A percentile compares a stretch with the other conserved stretches of the same genome.
Conservation (phyloP, 2,888 invertebrate genomes). For the Cheilosia vernalis region DNA sequence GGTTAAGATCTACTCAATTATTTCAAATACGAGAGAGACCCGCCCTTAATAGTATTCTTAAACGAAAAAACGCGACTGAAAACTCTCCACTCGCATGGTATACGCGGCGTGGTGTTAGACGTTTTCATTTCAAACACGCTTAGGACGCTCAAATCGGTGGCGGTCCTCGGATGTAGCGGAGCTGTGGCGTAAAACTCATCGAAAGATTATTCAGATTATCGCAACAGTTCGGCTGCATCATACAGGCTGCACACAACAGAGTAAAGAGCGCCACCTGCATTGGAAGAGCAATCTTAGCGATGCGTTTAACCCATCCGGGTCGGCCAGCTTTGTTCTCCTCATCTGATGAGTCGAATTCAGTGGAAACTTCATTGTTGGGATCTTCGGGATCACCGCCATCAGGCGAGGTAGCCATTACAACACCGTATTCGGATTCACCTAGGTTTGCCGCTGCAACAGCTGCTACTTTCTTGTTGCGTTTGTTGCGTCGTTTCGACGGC, state of each 20-base stretch:
- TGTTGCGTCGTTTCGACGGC: conserved; percentile 52
- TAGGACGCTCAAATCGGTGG: conserved; percentile 87
- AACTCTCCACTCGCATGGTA: conserved; percentile 62
- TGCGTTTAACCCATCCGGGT: conserved; percentile 86
- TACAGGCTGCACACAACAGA: conserved; percentile 88
- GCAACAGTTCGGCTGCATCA: conserved; percentile 90
- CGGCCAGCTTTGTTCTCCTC: conserved; percentile 76
- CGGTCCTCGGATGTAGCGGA: conserved; percentile 90
- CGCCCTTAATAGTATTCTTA: conserved; percentile 74
- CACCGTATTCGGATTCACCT: conserved; percentile 47
- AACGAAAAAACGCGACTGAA: conserved; percentile 72
- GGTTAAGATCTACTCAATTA: conserved; percentile 64
- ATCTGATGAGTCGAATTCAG: conserved; percentile 77
- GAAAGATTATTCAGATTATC: conserved; percentile 89
- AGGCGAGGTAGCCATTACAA: conserved; percentile 49
- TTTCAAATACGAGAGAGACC: conserved; percentile 61
- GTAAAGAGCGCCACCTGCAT: conserved; percentile 89
- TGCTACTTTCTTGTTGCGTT: conserved; percentile 61
- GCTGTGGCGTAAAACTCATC: conserved; percentile 88
- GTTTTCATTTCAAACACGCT: conserved; percentile 56
- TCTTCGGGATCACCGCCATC: conserved; percentile 70
- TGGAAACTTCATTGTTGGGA: conserved; percentile 76
- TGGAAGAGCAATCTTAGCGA: conserved; percentile 88
- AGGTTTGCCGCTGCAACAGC: conserved; percentile 59
- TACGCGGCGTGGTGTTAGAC: conserved; percentile 49